These are phyloP conservation scores for Mesocentrotus franciscanus DNA, from an alignment of 53 echinoderm and acorn worm genomes.

Conservation along the genomic window DNA sequence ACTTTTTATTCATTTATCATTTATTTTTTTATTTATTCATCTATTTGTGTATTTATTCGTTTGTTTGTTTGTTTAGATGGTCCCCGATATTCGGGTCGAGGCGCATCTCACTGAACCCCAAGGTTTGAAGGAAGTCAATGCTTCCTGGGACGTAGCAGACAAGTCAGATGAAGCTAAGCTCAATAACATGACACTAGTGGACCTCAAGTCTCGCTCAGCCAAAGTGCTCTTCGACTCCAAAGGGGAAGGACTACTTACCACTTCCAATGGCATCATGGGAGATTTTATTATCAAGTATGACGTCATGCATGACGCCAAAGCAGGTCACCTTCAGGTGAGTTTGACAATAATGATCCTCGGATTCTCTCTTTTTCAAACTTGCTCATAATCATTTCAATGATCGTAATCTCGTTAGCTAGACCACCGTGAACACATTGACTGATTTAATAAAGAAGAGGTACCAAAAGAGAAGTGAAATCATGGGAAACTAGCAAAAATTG, in stretches of 20 bases:
- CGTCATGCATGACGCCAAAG: slow-evolving; percentile 81
- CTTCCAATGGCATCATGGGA: slow-evolving; percentile 74
- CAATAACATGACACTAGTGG: slow-evolving; percentile 5
- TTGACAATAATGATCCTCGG: neutral
- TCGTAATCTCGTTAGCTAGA: neutral
- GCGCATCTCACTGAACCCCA: slow-evolving; percentile 84
- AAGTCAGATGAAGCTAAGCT: slow-evolving; percentile 29
- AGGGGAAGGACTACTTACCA: slow-evolving; percentile 10
- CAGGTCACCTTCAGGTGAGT: slow-evolving; percentile 88
- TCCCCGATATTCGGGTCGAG: slow-evolving; percentile 72
- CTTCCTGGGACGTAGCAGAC: slow-evolving; percentile 67
- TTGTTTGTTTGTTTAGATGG: slow-evolving; percentile 58
- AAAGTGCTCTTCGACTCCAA: slow-evolving; percentile 25
- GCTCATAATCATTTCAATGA: neutral
- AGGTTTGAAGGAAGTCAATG: slow-evolving; percentile 76
- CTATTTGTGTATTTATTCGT: no score
- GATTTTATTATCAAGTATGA: slow-evolving; percentile 88
- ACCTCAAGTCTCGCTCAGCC: neutral
- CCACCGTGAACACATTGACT: neutral
- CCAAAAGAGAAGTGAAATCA: neutral
- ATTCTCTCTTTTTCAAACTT: neutral
- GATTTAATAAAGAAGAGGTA: neutral
- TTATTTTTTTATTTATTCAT: no score
- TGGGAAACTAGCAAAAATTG: neutral
- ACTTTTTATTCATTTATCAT: no score